Evolutionary conservation across 1,140 invertebrate species (phyloP).

Genomic region (Drosophila funebris): DNA sequence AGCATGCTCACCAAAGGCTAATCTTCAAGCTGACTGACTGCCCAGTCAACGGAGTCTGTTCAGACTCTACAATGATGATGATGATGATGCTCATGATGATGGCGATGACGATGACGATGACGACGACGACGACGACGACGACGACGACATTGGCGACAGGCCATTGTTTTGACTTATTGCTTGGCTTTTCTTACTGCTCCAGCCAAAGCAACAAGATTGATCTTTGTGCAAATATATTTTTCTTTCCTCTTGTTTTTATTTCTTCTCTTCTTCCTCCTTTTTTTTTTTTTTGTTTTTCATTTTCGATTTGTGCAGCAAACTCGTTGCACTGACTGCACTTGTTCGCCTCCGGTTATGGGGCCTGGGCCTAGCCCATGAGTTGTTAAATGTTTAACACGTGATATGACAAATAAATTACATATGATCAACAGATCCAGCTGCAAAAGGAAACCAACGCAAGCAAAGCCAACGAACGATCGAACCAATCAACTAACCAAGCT

Average conservation of each 20-base stretch:
- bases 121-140: neutral
- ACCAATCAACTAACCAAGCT: slow-evolving; percentile 12
- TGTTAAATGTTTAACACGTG: slow-evolving; percentile 80
- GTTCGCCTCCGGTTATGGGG: slow-evolving; percentile 54
- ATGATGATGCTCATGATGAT: neutral
- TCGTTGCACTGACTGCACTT: slow-evolving; percentile 47
- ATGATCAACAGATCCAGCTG: slow-evolving; percentile 57
- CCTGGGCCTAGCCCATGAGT: slow-evolving; percentile 63
- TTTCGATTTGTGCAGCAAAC: slow-evolving; percentile 47
- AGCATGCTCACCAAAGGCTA: slow-evolving; percentile 68
- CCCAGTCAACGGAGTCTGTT: slow-evolving; percentile 27
- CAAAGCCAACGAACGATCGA: too few relatives aligned
- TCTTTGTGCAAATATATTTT: slow-evolving; percentile 74
- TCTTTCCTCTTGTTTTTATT: slow-evolving; percentile 27
- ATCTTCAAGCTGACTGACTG: slow-evolving; percentile 70
- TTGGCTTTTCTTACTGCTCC: slow-evolving; percentile 50
- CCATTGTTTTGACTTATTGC: slow-evolving; percentile 82
- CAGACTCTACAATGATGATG: slow-evolving; percentile 10
- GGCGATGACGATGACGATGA: slow-evolving; percentile 27
- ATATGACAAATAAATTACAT: slow-evolving; percentile 81
- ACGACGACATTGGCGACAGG: slow-evolving; percentile 74
- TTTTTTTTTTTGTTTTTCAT: slow-evolving; percentile 39
- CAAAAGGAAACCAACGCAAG: slow-evolving; percentile 20
- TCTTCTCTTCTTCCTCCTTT: neutral
- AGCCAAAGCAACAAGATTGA: slow-evolving; percentile 64